Evolutionary conservation across 2,797 vertebrate genomes (phyloP).

Genomic region (Tapera naevia): DNA sequence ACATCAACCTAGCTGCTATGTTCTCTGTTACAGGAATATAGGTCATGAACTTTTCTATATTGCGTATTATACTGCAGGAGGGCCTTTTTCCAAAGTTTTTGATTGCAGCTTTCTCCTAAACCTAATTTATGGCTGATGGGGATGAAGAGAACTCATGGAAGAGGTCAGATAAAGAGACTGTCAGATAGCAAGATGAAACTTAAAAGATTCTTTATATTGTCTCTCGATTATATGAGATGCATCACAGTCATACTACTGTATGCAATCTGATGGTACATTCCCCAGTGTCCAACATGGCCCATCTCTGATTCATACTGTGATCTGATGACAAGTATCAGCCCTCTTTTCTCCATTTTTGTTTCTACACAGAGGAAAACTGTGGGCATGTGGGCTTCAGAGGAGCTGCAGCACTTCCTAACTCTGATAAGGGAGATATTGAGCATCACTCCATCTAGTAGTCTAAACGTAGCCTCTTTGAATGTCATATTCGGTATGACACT

Average conservation of each 20-base stretch:
- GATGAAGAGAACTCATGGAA: neutral
- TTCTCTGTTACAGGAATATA: neutral
- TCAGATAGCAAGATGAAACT: neutral
- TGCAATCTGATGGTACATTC: fast-evolving
- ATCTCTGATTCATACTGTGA: fast-evolving
- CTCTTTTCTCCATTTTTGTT: neutral
- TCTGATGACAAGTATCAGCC: neutral
- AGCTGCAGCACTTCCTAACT: neutral
- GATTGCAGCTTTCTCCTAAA: neutral
- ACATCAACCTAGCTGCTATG: neutral
- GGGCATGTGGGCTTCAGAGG: neutral
- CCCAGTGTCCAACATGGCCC: neutral
- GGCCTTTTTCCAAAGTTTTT: neutral
- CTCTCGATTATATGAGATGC: neutral
- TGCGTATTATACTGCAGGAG: neutral
- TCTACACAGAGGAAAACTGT: neutral
- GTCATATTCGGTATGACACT: neutral
- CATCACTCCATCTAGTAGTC: neutral
- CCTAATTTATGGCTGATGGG: neutral
- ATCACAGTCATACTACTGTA: neutral
- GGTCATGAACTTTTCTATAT: neutral
- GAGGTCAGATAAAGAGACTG: neutral
- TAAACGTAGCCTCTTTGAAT: neutral
- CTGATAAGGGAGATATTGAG: neutral
- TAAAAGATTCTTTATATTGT: neutral